Base-by-base conservation (phyloP, 2,888 invertebrate species). In the Operophtera brumata region DNA sequence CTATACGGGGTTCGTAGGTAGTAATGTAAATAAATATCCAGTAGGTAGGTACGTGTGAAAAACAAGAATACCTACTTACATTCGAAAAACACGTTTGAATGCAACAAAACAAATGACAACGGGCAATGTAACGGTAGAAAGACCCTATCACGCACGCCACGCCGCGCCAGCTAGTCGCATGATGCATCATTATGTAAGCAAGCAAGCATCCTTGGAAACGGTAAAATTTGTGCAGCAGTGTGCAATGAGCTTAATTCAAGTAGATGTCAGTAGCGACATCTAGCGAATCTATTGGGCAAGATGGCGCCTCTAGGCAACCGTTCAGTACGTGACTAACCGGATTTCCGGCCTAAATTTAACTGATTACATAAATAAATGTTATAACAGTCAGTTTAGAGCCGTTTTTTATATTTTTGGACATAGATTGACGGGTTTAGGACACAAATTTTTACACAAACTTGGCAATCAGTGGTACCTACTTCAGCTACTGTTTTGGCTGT, bases 241-340 rank as follows among this genome's bases (percentile, higher is more conserved):
- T 59, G 55, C 11, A 47, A 41, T 9, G 12, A 47, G 43, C 59
- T 53, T 55, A 40, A 52, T 42, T 34, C 14, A 9, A 30, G 30
- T 30, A 0, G 11, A 9, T 46, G 36, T 32, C 39, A 14, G 43
- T 47, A 37, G 44, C 35, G 59, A 42, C 59, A 59, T 53, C 59
- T 55, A 49, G 35, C 10, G 39, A 2, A 34, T 44, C 10, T 36
- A 13, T 13, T 43, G 6, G 11, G 6, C 45, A 46, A 55, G 61
- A 53, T 57, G 55, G 60, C 60, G 54, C 28, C 41, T 12, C 20
- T 5, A 20, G 1, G 25, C 25, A 9, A 41, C n/a, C n/a, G 26
- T 26, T 30, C 8, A 30, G 30, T 20, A n/a, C n/a, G n/a, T 14
- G 20, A 14, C 2, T 20, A 20, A 20, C 20, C 20, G 20, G 7